These are phyloP conservation scores for Tetranychus cinnabarinus DNA, from an alignment of 1,140 invertebrate genomes.

Conservation along the genomic window DNA sequence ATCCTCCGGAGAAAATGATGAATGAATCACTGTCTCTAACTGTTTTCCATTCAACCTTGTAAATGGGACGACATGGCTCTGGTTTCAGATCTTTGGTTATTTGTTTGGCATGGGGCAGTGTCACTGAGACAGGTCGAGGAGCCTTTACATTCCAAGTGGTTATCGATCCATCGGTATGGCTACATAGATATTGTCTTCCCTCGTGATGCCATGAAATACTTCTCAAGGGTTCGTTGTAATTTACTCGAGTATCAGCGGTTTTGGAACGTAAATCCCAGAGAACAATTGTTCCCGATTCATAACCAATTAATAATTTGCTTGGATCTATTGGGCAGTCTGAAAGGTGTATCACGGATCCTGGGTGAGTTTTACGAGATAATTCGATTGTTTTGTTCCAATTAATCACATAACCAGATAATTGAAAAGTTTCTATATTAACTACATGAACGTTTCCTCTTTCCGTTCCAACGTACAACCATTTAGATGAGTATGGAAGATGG, in stretches of 20 bases:
- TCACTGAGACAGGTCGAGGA: constrained; percentile 48
- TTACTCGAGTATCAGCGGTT: constrained; percentile 52
- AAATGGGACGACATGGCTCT: constrained; percentile 69
- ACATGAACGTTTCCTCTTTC: constrained; percentile 93
- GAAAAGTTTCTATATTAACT: constrained; percentile 84
- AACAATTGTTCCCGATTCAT: constrained; percentile 75
- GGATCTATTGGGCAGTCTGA: constrained; percentile 85
- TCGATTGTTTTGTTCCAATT: constrained; percentile 99
- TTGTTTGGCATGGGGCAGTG: constrained; percentile 72
- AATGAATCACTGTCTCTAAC: constrained; percentile 56
- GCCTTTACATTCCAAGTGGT: constrained; percentile 65
- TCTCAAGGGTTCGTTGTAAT: constrained; percentile 35
- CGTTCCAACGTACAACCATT: constrained; percentile 95
- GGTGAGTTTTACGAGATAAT: constrained; percentile 83
- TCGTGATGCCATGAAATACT: constrained; percentile 90
- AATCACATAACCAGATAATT: constrained; percentile 89
- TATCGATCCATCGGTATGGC: constrained; percentile 79
- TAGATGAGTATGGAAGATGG: constrained; percentile 49
- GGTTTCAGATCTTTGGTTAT: constrained; percentile 38
- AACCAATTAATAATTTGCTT: constrained; percentile 87
- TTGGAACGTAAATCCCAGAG: constrained; percentile 79
- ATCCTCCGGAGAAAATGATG: constrained; percentile 83
- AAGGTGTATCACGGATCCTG: constrained; percentile 74
- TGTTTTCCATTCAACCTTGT: constrained; percentile 83
- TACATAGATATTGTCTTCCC: constrained; percentile 92